These are phyloP conservation scores for Yponomeuta cagnagella DNA, from an alignment of 2,888 invertebrate genomes.

Conservation along the genomic window DNA sequence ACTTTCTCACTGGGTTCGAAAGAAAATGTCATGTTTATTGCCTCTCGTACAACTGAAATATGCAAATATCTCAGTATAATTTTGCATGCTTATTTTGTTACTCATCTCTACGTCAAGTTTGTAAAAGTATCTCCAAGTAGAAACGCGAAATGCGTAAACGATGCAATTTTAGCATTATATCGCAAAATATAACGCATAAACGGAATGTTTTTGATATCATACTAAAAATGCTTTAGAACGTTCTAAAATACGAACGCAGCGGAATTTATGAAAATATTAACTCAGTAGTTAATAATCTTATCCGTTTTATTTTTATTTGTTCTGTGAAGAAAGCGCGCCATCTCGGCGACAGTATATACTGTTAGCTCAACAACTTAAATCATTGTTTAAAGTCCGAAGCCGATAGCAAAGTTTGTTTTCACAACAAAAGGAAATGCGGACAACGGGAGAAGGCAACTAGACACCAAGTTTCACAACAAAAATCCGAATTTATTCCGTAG, in stretches of 20 bases:
- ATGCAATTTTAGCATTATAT: neutral
- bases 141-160: neutral
- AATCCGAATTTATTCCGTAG: slow-evolving; percentile 12
- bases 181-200: neutral
- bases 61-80: no score
- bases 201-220: neutral
- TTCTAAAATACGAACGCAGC: neutral
- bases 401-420: slow-evolving; percentile 15
- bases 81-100: no score
- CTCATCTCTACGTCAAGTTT: no score
- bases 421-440: slow-evolving; percentile 15
- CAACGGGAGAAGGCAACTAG: neutral
- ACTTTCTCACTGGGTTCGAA: no score
- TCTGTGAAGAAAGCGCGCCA: neutral
- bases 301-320: neutral
- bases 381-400: slow-evolving; percentile 15
- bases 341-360: neutral
- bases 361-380: slow-evolving; percentile 13
- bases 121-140: no score
- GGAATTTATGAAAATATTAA: neutral
- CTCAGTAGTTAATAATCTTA: neutral
- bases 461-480: slow-evolving; percentile 14
- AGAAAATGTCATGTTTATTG: no score
- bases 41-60: no score
- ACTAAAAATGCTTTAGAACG: neutral